A percentile compares a stretch with the other conserved stretches of the same genome.
phyloP scores from a whole-genome alignment of 2,797 vertebrate genomes.

The Pterois miles region DNA sequence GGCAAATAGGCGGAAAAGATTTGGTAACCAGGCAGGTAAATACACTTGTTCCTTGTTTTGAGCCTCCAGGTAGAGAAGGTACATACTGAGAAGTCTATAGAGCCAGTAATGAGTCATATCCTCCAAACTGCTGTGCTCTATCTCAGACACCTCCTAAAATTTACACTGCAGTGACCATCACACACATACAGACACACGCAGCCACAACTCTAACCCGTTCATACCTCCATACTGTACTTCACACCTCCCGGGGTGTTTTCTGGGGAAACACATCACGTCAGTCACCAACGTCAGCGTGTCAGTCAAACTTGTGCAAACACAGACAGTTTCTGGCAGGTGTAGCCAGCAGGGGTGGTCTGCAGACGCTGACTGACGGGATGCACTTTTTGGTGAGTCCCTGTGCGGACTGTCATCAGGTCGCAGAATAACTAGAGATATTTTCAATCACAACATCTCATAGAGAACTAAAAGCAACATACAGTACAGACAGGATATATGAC shows the following conservation, averaged over 20 bases:
- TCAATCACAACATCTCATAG: slow-evolving; percentile 12
- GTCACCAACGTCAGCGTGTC: slow-evolving; percentile 40
- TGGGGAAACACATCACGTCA: slow-evolving; percentile 69
- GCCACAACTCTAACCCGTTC: slow-evolving; percentile 53
- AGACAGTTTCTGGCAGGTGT: slow-evolving; percentile 56
- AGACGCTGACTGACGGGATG: slow-evolving; percentile 27
- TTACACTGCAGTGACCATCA: slow-evolving; percentile 26
- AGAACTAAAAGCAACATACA: slow-evolving; percentile 2
- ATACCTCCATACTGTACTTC: slow-evolving; percentile 64
- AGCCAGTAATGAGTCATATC: slow-evolving; percentile 76
- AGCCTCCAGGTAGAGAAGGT: slow-evolving; percentile 29
- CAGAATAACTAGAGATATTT: slow-evolving; percentile 33
- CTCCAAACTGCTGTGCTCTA: slow-evolving; percentile 56
- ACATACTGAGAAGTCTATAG: slow-evolving; percentile 40
- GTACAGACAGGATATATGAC: neutral
- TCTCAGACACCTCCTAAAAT: slow-evolving; percentile 73
- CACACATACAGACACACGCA: slow-evolving; percentile 4
- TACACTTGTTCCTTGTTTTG: slow-evolving; percentile 49
- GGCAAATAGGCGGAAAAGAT: slow-evolving; percentile 35
- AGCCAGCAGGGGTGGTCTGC: slow-evolving; percentile 58
- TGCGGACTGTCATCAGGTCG: slow-evolving; percentile 25
- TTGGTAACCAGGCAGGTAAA: slow-evolving; percentile 47
- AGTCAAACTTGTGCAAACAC: slow-evolving; percentile 52
- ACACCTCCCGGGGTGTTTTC: slow-evolving; percentile 61
- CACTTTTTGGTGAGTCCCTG: slow-evolving; percentile 10